phyloP scores from a whole-genome alignment of 2,113 vertebrate species.

The Boulengeromyrus knoepffleri region DNA sequence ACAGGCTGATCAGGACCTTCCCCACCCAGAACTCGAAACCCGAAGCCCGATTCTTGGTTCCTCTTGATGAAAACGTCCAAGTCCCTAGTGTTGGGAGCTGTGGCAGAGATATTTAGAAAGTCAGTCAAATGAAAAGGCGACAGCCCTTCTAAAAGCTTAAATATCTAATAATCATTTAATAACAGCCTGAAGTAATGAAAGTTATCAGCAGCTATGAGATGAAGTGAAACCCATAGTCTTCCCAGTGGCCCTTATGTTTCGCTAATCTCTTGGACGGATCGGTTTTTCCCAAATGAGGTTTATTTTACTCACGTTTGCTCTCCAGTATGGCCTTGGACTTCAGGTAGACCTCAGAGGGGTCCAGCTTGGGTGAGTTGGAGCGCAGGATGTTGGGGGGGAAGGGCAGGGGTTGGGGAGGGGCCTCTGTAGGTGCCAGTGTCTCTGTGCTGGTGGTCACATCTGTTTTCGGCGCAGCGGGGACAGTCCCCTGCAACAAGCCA shows the following conservation, averaged over 20 bases:
- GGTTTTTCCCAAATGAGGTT: background rate
- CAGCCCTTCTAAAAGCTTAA: background rate
- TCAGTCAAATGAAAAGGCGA: background rate
- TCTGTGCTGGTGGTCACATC: conserved; percentile 71
- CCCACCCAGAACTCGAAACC: conserved; percentile 92
- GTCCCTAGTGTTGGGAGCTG: conserved; percentile 89
- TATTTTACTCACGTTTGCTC: conserved; percentile 81
- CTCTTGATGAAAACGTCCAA: conserved; percentile 88
- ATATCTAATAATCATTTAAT: background rate
- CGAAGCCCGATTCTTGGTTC: conserved; percentile 93
- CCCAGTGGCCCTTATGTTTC: background rate
- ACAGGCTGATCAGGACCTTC: conserved; percentile 93
- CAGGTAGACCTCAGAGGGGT: conserved; percentile 90
- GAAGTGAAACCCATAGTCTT: background rate
- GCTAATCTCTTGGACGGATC: background rate
- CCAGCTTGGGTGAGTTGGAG: conserved; percentile 79
- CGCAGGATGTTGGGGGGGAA: conserved; percentile 65
- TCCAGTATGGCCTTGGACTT: conserved; percentile 86
- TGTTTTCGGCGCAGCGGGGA: conserved; percentile 57
- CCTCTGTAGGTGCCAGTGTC: conserved; percentile 56
- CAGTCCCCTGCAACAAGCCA: background rate
- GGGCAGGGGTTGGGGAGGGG: conserved; percentile 70
- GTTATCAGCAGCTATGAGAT: background rate
- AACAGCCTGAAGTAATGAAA: background rate
- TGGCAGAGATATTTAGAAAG: conserved; percentile 23